A percentile compares a stretch with the other conserved stretches of the same genome.
Conservation (phyloP, 2,797 vertebrate genomes). For the Sebastolobus alascanus region DNA sequence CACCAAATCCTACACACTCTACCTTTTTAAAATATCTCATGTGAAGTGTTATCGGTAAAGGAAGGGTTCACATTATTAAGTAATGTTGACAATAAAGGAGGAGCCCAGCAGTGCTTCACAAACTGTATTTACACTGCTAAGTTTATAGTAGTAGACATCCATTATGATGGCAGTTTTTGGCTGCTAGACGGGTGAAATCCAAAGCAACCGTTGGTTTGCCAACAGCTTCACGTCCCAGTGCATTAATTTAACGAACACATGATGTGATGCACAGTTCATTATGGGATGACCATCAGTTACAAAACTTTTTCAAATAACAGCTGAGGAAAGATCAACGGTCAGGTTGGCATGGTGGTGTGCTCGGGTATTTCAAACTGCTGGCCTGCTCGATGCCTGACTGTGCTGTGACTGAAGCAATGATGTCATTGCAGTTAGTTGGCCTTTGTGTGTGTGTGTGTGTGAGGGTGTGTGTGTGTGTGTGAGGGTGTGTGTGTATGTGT, state of each 20-base stretch:
- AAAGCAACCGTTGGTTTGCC: not conserved
- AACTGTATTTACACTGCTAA: not conserved
- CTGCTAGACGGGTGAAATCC: not conserved
- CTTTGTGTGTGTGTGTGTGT: not conserved
- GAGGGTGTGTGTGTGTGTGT: constrained; percentile 5
- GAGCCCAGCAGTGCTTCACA: not conserved
- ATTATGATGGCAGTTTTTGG: not conserved
- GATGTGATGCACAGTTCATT: constrained; percentile 1
- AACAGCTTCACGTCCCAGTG: not conserved
- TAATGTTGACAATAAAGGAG: not conserved
- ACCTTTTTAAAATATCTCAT: no score
- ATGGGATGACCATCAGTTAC: not conserved
- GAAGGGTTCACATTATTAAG: not conserved
- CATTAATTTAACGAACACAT: not conserved
- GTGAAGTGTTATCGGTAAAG: not conserved
- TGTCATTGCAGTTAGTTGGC: constrained; percentile 25
- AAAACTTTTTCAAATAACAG: not conserved
- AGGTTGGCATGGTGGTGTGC: not conserved
- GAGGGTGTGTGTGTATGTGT: not conserved
- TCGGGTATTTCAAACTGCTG: constrained; percentile 33
- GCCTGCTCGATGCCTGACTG: not conserved
- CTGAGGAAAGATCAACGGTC: constrained; percentile 25
- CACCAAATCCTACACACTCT: accelerated
- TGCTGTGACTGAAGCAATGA: constrained; percentile 28
- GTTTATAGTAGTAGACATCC: not conserved